These are phyloP conservation scores for Bombus impatiens DNA, from an alignment of 1,140 invertebrate species.

Conservation along the genomic window DNA sequence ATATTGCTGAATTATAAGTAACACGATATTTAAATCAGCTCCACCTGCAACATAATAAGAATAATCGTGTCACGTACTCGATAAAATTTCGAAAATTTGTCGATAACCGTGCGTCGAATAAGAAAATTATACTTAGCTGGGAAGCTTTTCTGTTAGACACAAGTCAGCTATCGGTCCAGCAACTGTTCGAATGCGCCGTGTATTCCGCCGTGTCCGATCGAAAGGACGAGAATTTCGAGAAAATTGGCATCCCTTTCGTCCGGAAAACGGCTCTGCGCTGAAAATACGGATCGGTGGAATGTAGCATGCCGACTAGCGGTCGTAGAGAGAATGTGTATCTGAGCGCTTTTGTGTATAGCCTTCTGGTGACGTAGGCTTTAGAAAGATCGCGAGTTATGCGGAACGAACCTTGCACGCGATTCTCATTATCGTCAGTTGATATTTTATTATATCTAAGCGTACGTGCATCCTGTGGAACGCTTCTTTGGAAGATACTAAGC, in stretches of 20 bases:
- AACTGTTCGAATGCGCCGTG: neutral
- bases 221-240: neutral
- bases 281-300: slow-evolving; percentile 52
- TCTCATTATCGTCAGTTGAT: slow-evolving; percentile 29
- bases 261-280: neutral
- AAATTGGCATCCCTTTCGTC: neutral
- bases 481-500: neutral
- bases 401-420: slow-evolving; percentile 28
- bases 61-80: too few relatives aligned
- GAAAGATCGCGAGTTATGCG: slow-evolving; percentile 35
- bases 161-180: neutral
- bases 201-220: neutral
- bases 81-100: too few relatives aligned
- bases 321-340: slow-evolving; percentile 59
- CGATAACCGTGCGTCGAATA: too few relatives aligned
- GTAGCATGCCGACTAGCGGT: slow-evolving; percentile 67
- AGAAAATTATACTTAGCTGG: too few relatives aligned
- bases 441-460: slow-evolving; percentile 37
- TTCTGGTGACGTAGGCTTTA: slow-evolving; percentile 50
- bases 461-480: slow-evolving; percentile 33
- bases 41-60: too few relatives aligned
- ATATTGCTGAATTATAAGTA: too few relatives aligned
- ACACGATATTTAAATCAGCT: too few relatives aligned
- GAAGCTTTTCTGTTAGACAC: too few relatives aligned
- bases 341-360: slow-evolving; percentile 50